Percentiles rank a stretch among this genome's conserved stretches.
These are phyloP conservation scores for Natrix natrix DNA, from an alignment of 2,797 vertebrate species.

Conservation along the genomic window DNA sequence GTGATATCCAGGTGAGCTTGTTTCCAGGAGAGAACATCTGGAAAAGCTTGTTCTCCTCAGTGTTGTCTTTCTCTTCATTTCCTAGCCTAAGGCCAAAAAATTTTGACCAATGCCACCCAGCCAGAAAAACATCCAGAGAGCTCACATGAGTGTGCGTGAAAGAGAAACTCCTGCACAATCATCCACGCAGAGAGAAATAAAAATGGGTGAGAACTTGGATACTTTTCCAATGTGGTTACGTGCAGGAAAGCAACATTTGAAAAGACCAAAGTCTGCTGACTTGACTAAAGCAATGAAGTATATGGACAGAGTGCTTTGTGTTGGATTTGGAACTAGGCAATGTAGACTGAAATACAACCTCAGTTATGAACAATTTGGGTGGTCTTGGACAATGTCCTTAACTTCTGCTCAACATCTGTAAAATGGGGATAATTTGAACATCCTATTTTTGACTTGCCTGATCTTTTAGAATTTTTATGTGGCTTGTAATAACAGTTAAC, in stretches of 20 bases:
- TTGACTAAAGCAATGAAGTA: slow-evolving; percentile 10
- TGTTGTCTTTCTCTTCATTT: background rate
- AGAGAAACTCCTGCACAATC: background rate
- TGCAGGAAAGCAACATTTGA: background rate
- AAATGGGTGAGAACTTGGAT: background rate
- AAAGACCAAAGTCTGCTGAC: background rate
- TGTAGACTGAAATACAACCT: slow-evolving; percentile 3
- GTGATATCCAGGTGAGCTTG: slow-evolving; percentile 58
- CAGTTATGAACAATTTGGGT: background rate
- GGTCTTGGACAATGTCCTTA: slow-evolving; percentile 11
- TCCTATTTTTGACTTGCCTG: background rate
- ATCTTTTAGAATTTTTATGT: background rate
- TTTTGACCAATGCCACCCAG: background rate
- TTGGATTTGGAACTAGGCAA: slow-evolving; percentile 13
- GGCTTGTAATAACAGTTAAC: background rate
- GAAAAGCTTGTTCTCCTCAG: slow-evolving; percentile 41
- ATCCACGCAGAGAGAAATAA: background rate
- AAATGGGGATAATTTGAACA: slow-evolving; percentile 16
- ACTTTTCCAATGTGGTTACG: background rate
- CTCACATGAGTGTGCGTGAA: background rate
- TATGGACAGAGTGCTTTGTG: background rate
- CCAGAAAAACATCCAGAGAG: slow-evolving; percentile 3
- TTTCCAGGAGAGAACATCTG: slow-evolving; percentile 49
- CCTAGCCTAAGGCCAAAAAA: background rate
- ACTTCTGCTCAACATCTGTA: background rate